These are phyloP conservation scores for Rhinogobio ventralis DNA, from an alignment of 2,797 vertebrate genomes.

Conservation along the genomic window DNA sequence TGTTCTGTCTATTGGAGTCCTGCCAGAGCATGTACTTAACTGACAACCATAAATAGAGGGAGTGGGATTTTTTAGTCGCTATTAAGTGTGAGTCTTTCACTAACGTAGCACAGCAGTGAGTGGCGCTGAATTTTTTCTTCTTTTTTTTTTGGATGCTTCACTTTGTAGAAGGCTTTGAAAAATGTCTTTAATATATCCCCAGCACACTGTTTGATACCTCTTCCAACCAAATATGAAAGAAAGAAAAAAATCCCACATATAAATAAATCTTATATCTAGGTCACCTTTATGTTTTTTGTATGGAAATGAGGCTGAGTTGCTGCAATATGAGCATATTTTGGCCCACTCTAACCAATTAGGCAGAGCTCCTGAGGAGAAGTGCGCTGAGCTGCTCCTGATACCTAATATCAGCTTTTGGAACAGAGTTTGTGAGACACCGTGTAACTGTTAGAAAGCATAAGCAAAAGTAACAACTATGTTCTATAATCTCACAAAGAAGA, in stretches of 20 bases:
- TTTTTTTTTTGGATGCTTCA: conserved; percentile 45
- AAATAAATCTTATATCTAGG: conserved; percentile 71
- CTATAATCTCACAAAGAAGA: neutral
- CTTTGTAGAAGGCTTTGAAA: conserved; percentile 56
- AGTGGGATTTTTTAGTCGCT: conserved; percentile 66
- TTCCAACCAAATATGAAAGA: conserved; percentile 51
- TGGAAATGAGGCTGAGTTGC: conserved; percentile 80
- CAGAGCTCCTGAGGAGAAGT: conserved; percentile 79
- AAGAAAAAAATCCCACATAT: conserved; percentile 31
- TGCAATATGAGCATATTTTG: conserved; percentile 77
- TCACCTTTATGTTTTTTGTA: conserved; percentile 81
- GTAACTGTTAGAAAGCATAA: conserved; percentile 44
- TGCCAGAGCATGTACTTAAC: conserved; percentile 67
- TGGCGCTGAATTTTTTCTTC: conserved; percentile 31
- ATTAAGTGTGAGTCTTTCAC: conserved; percentile 73
- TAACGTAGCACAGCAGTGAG: conserved; percentile 37
- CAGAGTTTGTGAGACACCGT: conserved; percentile 13
- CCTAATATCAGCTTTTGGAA: conserved; percentile 34
- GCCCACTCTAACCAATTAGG: conserved; percentile 83
- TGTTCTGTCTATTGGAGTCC: conserved; percentile 68
- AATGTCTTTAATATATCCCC: conserved; percentile 56
- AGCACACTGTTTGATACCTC: conserved; percentile 53
- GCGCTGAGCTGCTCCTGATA: conserved; percentile 76
- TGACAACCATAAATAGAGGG: conserved; percentile 70
- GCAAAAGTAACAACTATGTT: neutral